A percentile compares a stretch with the other conserved stretches of the same genome.
These are phyloP conservation scores for Sussaba pulchella DNA, from an alignment of 2,888 invertebrate genomes.

Conservation along the genomic window DNA sequence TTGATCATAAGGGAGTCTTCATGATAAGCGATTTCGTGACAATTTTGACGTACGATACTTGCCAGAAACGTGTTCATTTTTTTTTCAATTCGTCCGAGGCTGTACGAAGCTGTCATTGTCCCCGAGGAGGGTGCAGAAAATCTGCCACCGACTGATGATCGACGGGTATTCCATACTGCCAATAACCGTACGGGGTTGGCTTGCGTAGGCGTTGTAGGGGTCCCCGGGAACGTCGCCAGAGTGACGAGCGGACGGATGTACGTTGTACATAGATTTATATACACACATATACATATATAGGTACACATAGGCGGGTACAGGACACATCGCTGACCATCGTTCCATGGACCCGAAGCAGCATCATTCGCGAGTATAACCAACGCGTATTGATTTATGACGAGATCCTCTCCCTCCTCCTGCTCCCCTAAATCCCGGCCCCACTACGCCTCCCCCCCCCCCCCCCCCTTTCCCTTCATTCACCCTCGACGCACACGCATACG, in stretches of 20 bases:
- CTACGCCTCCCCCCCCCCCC: conserved; percentile 30
- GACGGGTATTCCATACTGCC: neutral
- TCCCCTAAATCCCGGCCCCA: conserved; percentile 9
- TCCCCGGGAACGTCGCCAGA: conserved; percentile 58
- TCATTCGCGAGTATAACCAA: conserved; percentile 59
- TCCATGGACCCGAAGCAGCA: conserved; percentile 51
- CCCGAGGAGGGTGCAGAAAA: neutral
- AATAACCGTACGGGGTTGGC: conserved; percentile 6
- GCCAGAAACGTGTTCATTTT: no score
- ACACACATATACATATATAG: no score
- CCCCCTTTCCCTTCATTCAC: conserved; percentile 27
- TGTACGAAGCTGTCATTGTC: no score
- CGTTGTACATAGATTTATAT: conserved; percentile 56
- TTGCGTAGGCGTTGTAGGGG: conserved; percentile 2
- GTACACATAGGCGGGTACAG: conserved; percentile 32
- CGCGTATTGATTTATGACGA: conserved; percentile 69
- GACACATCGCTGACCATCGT: conserved; percentile 60
- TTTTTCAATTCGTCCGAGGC: no score
- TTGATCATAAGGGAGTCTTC: no score
- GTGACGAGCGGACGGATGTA: conserved; percentile 63
- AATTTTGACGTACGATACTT: no score
- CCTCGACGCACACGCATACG: conserved; percentile 2
- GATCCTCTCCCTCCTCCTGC: conserved; percentile 35
- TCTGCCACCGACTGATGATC: conserved; percentile 34
- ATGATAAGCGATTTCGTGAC: no score